Conservation (phyloP, 2,888 invertebrate species). For the Digitonthophagus gazella region DNA sequence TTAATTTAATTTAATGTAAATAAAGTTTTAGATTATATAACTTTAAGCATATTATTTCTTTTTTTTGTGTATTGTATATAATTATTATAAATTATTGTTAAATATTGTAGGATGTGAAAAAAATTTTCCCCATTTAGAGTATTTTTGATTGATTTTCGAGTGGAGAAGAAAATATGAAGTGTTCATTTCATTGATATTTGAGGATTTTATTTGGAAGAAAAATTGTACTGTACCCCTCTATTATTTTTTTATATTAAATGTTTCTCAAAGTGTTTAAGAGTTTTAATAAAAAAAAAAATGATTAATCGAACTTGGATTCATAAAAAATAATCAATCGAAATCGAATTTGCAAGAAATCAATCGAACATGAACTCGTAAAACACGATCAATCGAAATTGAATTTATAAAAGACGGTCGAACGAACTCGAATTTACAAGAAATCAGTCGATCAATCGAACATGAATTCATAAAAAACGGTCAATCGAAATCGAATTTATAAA, state of each 20-base stretch:
- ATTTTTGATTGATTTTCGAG: not conserved
- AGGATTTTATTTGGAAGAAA: not conserved
- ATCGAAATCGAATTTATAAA: no score
- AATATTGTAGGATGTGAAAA: not conserved
- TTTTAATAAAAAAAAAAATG: not conserved
- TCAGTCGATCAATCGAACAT: no score
- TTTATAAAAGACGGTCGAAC: no score
- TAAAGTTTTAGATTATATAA: not conserved
- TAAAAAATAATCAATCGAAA: no score
- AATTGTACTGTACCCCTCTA: not conserved
- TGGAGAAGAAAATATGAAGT: not conserved
- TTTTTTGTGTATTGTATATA: not conserved
- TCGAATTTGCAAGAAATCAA: no score
- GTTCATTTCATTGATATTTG: not conserved
- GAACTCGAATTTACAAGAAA: no score
- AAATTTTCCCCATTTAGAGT: not conserved
- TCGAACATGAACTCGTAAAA: no score
- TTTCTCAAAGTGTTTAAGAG: not conserved
- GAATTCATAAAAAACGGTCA: no score
- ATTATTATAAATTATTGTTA: not conserved
- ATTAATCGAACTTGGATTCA: not conserved
- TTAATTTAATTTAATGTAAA: no score
- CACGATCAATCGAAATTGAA: no score
- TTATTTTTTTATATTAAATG: not conserved
- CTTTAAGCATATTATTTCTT: no score